Base-by-base conservation (phyloP, 1,140 invertebrate genomes). In the Megalopta genalis region DNA sequence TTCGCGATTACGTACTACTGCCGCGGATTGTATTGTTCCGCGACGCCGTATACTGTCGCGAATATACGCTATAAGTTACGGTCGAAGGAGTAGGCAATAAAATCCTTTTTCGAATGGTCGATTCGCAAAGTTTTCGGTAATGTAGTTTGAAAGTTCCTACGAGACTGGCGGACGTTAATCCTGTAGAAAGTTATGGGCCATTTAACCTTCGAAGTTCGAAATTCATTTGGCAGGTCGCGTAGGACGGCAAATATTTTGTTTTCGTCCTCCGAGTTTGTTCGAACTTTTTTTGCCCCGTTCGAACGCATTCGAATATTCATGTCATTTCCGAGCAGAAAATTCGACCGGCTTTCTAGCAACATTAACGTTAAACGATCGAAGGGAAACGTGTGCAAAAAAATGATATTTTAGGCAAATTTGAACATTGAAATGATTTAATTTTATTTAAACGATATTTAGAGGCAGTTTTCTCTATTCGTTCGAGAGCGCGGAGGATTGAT, bases 161-260 rank as follows among this genome's bases (percentile, higher is more conserved):
- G 21, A 23, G 27, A 25, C 21, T 72, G 62, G 66, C 21, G 59
- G 71, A 76, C 65, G 69, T 76, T 80, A 76, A 86, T 75, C 57
- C 39, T 21, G 18, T 37, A 18, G 57, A 49, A 68, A 65, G 23
- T 27, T 32, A 54, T 37, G 27, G 52, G 57, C 54, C 25, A 64
- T 68, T 49, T 64, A 74, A 32, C 49, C 27, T 62, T 80, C 46
- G 37, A 76, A 37, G 54, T 79, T 84, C n/a, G 57, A 72, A 82
- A 82, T 67, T 85, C 79, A 86, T 86, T 80, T 75, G 57, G 69
- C 52, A 68, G 69, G 65, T 73, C 73, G 63, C 27, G 64, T 73
- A 81, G 27, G 14, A 62, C 64, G 49, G 57, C 64, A 46, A 77
- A 74, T 60, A 74, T 68, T 52, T 37, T 63, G 23, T 62, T 32